Evolutionary conservation across 2,888 invertebrate genomes (phyloP).

Genomic region (Lypha dubia): DNA sequence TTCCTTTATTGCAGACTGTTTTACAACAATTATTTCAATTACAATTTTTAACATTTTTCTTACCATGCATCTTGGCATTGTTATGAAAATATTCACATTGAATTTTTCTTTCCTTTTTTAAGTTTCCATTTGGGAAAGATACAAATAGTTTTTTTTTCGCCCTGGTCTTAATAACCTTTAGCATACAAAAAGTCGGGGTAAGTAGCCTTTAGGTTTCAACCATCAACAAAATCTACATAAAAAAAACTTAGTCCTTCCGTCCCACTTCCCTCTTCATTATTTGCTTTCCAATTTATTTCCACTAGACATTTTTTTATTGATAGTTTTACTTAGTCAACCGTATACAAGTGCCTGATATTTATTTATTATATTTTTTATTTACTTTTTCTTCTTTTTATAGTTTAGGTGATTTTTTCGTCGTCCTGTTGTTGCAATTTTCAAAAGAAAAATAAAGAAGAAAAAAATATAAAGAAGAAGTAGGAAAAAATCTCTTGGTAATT

Average conservation of each 20-base stretch:
- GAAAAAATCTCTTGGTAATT: conserved; percentile 57
- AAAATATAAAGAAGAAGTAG: too few relatives aligned
- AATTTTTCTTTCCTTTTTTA: background rate
- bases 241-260: background rate
- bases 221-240: background rate
- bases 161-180: background rate
- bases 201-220: background rate
- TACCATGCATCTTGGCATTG: background rate
- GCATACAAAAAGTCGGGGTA: background rate
- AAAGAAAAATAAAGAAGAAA: too few relatives aligned
- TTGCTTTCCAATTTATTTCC: conserved; percentile 21
- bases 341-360: conserved; percentile 14
- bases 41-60: background rate
- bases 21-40: too few relatives aligned
- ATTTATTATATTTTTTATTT: conserved; percentile 24
- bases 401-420: too few relatives aligned
- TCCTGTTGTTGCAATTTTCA: background rate
- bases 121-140: too few relatives aligned
- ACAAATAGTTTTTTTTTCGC: background rate
- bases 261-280: background rate
- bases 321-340: conserved; percentile 48
- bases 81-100: too few relatives aligned
- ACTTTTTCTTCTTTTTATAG: conserved; percentile 6
- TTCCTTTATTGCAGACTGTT: too few relatives aligned
- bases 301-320: conserved; percentile 44